Base-by-base conservation (phyloP, 2,797 vertebrate species). In the Cynodonichthys magdalenae region DNA sequence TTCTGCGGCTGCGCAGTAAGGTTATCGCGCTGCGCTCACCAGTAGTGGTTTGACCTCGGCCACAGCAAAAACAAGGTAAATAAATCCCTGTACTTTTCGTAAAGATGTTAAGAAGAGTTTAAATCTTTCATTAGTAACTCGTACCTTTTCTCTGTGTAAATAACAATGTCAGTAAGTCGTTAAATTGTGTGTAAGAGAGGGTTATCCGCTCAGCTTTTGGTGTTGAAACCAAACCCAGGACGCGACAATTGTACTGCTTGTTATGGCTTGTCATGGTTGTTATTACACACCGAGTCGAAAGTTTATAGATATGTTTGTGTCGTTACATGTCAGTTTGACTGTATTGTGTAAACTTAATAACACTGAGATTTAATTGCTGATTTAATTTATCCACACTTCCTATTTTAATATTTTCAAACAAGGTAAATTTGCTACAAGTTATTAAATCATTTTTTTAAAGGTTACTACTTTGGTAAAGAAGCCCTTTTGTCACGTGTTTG, bases 51-150 rank as follows among this genome's bases (percentile, higher is more conserved):
- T 71, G 74, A 81, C 64, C 66, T 60, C 15, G 0, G 59, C 39
- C 46, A 73, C 42, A 27, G 34, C 52, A 3, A 34, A 81, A 73
- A 76, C 79, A 84, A 81, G 84, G 50, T 24, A 66, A 39, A 18
- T 20, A 66, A 34, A n/a, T 20, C 20, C 59, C 3, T 53, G 0
- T 39, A 62, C 46, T 53, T 18, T 24, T 1, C 5, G 11, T 39
- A 7, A 49, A 49, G 10, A 15, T 8, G 3, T 4, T 27, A 29
- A 18, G 10, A 6, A n/a, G 0, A 5, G 0, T 36, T 54, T n/a
- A 0, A 34, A 24, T 36, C 0, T 31, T 12, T 8, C 49, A 6
- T 8, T 3, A 24, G 6, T 24, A 29, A 28, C 20, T 2, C 8
- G 1, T 4, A 17, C 46, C 18, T 9, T 11, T 7, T 14, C 5